These are phyloP conservation scores for Chlamydotis undulata DNA, from an alignment of 2,113 vertebrate genomes.

Conservation along the genomic window DNA sequence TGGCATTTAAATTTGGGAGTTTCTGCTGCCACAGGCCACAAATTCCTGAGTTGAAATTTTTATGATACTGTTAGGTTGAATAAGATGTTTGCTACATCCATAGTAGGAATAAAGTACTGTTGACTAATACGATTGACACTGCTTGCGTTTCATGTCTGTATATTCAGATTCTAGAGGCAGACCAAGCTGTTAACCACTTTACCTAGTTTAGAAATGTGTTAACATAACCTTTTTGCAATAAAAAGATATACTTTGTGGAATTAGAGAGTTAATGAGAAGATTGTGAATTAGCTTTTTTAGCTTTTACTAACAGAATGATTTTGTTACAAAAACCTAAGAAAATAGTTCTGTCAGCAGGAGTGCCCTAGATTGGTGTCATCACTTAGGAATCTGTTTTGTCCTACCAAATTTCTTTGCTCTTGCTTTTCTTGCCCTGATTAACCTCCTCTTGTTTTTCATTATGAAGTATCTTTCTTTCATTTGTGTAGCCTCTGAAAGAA, in stretches of 20 bases:
- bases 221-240: neutral
- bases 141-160: neutral
- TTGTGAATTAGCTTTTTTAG: neutral
- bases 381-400: neutral
- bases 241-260: neutral
- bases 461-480: neutral
- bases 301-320: neutral
- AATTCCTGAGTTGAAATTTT: neutral
- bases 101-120: neutral
- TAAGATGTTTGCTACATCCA: neutral
- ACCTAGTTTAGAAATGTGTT: neutral
- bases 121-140: neutral
- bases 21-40: neutral
- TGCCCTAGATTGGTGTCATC: neutral
- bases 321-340: neutral
- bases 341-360: neutral
- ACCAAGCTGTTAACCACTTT: neutral
- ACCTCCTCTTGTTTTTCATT: neutral
- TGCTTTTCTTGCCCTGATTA: neutral
- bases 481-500: neutral
- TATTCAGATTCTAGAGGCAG: neutral
- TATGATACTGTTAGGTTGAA: neutral
- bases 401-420: neutral
- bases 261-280: neutral
- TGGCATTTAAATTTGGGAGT: neutral